phyloP scores from a whole-genome alignment of 2,113 vertebrate genomes.

The Sorex araneus region DNA sequence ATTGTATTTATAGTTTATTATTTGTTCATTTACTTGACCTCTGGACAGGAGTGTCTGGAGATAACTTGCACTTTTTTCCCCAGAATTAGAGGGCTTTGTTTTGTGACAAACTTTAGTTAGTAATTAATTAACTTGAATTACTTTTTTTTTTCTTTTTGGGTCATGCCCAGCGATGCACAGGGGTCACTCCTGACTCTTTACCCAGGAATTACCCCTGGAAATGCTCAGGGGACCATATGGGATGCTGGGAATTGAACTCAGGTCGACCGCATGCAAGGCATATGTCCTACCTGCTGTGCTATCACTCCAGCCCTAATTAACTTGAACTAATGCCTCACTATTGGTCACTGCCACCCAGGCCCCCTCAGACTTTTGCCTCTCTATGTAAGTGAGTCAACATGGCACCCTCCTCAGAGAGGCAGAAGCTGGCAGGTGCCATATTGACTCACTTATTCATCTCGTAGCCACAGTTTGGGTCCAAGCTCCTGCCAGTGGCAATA shows the following conservation, averaged over 20 bases:
- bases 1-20: no score
- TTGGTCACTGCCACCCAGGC: background rate
- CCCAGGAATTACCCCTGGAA: no score
- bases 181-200: no score
- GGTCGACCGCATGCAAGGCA: no score
- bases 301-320: no score
- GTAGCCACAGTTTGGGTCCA: background rate
- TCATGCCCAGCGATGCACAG: no score
- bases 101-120: background rate
- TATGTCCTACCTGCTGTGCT: no score
- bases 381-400: background rate
- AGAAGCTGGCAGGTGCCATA: no score
- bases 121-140: conserved; percentile 8
- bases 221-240: no score
- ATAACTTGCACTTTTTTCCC: background rate
- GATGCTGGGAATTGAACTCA: no score
- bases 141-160: no score
- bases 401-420: no score
- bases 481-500: conserved; percentile 23
- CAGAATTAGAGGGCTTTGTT: background rate
- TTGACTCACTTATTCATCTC: conserved; percentile 20
- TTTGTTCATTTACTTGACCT: background rate
- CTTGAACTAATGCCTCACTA: background rate
- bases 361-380: background rate
- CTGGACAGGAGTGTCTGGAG: background rate